These are phyloP conservation scores for Machimus atricapillus DNA, from an alignment of 2,888 invertebrate genomes.

Conservation along the genomic window DNA sequence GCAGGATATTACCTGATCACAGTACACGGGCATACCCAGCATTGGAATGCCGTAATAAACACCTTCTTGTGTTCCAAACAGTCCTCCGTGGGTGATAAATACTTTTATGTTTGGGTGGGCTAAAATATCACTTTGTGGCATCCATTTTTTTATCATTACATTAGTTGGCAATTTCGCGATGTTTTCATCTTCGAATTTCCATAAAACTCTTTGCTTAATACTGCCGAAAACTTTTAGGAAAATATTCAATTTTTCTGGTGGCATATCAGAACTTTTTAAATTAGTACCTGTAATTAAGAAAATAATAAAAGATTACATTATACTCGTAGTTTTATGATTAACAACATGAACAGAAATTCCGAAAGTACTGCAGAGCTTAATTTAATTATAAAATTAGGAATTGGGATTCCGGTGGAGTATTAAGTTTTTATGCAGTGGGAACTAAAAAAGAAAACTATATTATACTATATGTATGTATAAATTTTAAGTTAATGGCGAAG, in stretches of 20 bases:
- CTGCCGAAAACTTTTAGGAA: constrained; percentile 61
- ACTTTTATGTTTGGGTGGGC: constrained; percentile 62
- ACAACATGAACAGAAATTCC: background rate
- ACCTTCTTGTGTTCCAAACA: constrained; percentile 62
- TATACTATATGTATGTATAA: too few species aligned
- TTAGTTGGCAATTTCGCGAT: constrained; percentile 59
- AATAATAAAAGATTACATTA: background rate
- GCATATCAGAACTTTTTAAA: constrained; percentile 61
- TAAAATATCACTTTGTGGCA: constrained; percentile 65
- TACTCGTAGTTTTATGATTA: background rate
- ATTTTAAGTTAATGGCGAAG: too few species aligned
- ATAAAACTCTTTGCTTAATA: constrained; percentile 61
- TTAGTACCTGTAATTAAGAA: constrained; percentile 58
- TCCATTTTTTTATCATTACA: constrained; percentile 64
- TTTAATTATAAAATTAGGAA: too few species aligned
- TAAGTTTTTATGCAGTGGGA: too few species aligned
- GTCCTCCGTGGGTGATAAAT: constrained; percentile 63
- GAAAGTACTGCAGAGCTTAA: too few species aligned
- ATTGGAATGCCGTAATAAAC: constrained; percentile 62
- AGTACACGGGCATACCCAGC: constrained; percentile 62
- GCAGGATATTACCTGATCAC: constrained; percentile 58
- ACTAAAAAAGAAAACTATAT: too few species aligned
- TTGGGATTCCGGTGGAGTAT: too few species aligned
- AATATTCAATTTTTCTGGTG: constrained; percentile 56
- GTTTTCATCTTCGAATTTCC: constrained; percentile 64